Evolutionary conservation across 2,113 vertebrate species (phyloP).

Genomic region (Passer domesticus): DNA sequence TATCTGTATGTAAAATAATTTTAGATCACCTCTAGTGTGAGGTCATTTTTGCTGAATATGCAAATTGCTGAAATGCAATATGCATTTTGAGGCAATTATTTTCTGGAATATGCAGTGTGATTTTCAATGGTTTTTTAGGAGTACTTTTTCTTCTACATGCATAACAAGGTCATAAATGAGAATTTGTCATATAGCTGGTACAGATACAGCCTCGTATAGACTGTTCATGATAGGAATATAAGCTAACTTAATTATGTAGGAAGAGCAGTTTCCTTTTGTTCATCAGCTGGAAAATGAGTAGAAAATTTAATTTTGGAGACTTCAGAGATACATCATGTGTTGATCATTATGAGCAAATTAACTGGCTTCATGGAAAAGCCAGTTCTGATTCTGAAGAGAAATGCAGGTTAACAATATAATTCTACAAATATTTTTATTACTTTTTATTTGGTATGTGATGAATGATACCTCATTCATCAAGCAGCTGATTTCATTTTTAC

Average conservation of each 20-base stretch:
- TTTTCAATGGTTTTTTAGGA: background rate
- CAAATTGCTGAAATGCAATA: background rate
- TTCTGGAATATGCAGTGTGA: background rate
- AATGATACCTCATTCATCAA: background rate
- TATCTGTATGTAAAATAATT: background rate
- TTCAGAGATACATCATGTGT: background rate
- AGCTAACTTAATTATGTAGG: conserved; percentile 9
- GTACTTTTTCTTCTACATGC: background rate
- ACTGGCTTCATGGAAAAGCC: background rate
- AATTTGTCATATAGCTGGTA: background rate
- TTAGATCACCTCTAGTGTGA: background rate
- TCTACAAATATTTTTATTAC: background rate
- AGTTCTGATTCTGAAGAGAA: background rate
- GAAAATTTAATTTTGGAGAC: conserved; percentile 20
- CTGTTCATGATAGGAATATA: background rate
- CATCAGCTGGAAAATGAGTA: conserved; percentile 15
- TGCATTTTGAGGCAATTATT: background rate
- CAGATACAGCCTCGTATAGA: background rate
- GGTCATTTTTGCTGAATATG: background rate
- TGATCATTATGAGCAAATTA: conserved; percentile 25
- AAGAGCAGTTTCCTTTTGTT: conserved; percentile 19
- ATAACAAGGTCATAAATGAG: background rate
- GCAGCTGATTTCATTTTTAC: background rate
- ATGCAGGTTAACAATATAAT: background rate
- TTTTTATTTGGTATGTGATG: background rate